Evolutionary conservation across 2,888 invertebrate genomes (phyloP).

Genomic region (Drosophila mulleri): DNA sequence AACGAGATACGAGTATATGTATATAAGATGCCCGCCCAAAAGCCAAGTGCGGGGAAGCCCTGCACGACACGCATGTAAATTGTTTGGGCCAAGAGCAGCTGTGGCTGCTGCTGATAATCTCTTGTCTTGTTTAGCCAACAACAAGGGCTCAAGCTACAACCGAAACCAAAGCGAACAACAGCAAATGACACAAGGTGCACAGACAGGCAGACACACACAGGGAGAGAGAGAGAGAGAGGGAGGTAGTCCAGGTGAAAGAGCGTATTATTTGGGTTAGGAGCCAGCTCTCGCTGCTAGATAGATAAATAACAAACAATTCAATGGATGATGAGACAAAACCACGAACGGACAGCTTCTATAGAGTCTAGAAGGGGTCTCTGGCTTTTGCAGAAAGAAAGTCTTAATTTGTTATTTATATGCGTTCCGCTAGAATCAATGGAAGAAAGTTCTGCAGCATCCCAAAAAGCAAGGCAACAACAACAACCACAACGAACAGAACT

Average conservation of each 20-base stretch:
- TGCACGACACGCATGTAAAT: slow-evolving; percentile 18
- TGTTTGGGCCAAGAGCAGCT: slow-evolving; percentile 14
- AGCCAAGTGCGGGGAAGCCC: slow-evolving; percentile 27
- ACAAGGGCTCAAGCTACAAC: slow-evolving; percentile 18
- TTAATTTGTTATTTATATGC: slow-evolving; percentile 77
- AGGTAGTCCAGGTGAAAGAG: slow-evolving; percentile 58
- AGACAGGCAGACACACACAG: neutral
- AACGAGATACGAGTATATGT: neutral
- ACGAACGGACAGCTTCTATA: slow-evolving; percentile 26
- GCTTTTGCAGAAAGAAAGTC: slow-evolving; percentile 66
- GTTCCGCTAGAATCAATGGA: slow-evolving; percentile 73
- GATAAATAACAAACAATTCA: slow-evolving; percentile 46
- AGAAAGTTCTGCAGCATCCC: slow-evolving; percentile 76
- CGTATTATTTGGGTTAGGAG: slow-evolving; percentile 70
- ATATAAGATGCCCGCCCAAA: slow-evolving; percentile 13
- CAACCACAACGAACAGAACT: slow-evolving; percentile 25
- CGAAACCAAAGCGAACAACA: slow-evolving; percentile 30
- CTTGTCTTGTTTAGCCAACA: slow-evolving; percentile 56
- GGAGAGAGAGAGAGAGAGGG: too few relatives aligned
- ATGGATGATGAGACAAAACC: slow-evolving; percentile 68
- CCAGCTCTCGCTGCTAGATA: slow-evolving; percentile 31
- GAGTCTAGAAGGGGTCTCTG: slow-evolving; percentile 10
- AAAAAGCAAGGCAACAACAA: slow-evolving; percentile 26
- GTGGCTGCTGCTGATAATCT: slow-evolving; percentile 57
- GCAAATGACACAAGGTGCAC: slow-evolving; percentile 73